Base-by-base conservation (phyloP, 2,113 vertebrate species). In the Xyrauchen texanus region DNA sequence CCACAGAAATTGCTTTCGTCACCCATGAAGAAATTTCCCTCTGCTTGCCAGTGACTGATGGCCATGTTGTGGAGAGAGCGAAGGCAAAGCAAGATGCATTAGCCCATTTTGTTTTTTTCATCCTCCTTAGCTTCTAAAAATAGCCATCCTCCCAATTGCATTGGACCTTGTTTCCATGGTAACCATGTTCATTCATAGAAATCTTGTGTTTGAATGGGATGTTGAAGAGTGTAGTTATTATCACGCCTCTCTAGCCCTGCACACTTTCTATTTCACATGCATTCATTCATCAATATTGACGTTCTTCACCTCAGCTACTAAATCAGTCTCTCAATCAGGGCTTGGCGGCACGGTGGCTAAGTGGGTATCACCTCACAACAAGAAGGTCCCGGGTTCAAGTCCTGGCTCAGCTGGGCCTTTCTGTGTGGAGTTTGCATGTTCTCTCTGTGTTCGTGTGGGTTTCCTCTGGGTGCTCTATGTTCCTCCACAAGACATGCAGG, bases 111-210 rank as follows among this genome's bases (percentile, higher is more conserved):
- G 79, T 21, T 62, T 84, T 86, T 84, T 60, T 66, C 68, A 83
- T 87, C 79, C 76, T 75, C 76, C 49, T 76, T 70, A 80, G 80
- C 67, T 78, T 83, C 91, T 92, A 93, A 89, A 91, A 92, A 93
- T 92, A 93, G 86, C 79, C 9, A 10, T 85, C 84, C 87, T 88
- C 58, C 85, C 80, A 82, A 86, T 88, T 87, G 86, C 86, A 86
- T 81, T 68, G 82, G 87, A 15, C 13, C 8, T 83, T 82, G 94
- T 95, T 95, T 89, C 96, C 91, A 92, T 80, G 85, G 92, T 91
- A 95, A 95, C 93, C 4, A 8, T 89, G 79, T 88, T 91, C 81
- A 68, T 91, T 91, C 89, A 90, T 86, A 83, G 87, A 87, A 86
- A 89, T 88, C 67, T 77, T 77, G 13, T 85, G 80, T 78, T 84